These are phyloP conservation scores for Ptyas mucosa DNA, from an alignment of 2,113 vertebrate species.

Conservation along the genomic window DNA sequence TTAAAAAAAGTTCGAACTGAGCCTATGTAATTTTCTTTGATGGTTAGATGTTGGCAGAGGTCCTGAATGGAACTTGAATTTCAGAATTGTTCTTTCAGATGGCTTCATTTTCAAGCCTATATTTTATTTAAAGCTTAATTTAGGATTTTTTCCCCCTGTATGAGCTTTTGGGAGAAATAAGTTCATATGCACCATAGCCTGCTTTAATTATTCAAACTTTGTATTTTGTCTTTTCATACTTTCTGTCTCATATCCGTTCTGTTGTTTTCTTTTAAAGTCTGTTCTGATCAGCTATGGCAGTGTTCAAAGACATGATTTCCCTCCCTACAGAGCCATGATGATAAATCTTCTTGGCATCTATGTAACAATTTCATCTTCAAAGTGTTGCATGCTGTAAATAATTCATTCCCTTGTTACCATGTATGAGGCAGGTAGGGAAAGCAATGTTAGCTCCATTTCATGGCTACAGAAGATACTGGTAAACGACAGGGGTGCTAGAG, in stretches of 20 bases:
- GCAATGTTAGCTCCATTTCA: constrained; percentile 4
- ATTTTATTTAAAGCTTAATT: background rate
- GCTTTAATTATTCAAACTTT: constrained; percentile 20
- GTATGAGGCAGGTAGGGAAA: constrained; percentile 14
- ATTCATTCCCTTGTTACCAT: constrained; percentile 1
- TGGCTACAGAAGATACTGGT: background rate
- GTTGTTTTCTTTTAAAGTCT: background rate
- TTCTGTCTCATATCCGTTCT: background rate
- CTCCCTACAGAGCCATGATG: background rate
- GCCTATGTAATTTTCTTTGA: background rate
- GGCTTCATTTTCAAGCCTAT: background rate
- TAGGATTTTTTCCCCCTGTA: background rate
- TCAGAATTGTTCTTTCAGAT: background rate
- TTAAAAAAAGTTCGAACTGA: background rate
- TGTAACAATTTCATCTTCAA: background rate
- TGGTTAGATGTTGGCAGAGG: background rate
- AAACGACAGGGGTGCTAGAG: background rate
- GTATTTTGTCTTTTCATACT: background rate
- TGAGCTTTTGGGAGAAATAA: background rate
- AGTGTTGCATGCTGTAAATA: constrained; percentile 22
- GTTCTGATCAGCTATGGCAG: background rate
- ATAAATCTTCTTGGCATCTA: constrained; percentile 12
- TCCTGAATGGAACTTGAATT: background rate
- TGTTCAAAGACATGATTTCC: constrained; percentile 17
- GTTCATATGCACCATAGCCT: background rate